Conservation (phyloP, 2,888 invertebrate species). For the Oligia latruncula region DNA sequence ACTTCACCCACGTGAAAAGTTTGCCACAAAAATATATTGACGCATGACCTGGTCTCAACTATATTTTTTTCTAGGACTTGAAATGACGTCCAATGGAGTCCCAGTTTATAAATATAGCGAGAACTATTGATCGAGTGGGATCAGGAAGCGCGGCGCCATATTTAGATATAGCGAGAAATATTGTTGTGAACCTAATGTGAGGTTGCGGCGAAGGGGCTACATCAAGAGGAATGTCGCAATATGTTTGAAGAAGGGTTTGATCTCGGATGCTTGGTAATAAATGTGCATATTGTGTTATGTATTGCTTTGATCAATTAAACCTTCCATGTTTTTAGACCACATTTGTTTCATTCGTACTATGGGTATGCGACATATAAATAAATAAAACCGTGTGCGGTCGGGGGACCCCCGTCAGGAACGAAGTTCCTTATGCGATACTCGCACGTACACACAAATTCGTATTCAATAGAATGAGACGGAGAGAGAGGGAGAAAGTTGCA, state of each 20-base stretch:
- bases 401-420: neutral
- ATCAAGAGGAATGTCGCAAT: slow-evolving; percentile 33
- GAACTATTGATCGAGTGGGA: slow-evolving; percentile 56
- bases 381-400: neutral
- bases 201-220: slow-evolving; percentile 15
- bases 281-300: slow-evolving; percentile 5
- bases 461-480: neutral
- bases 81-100: slow-evolving; percentile 26
- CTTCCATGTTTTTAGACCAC: neutral
- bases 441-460: neutral
- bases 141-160: slow-evolving; percentile 28
- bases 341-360: slow-evolving; percentile 3
- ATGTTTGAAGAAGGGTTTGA: slow-evolving; percentile 3
- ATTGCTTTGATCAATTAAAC: neutral
- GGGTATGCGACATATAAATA: neutral
- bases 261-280: slow-evolving; percentile 10
- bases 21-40: neutral
- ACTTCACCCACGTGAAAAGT: neutral
- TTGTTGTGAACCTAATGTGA: slow-evolving; percentile 41
- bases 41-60: slow-evolving; percentile 11
- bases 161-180: slow-evolving; percentile 36
- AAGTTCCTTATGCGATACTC: neutral
- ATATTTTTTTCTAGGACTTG: slow-evolving; percentile 33
- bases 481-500: neutral
- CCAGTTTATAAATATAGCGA: slow-evolving; percentile 50